phyloP scores from a whole-genome alignment of 2,888 invertebrate genomes.

The Nemapogon koenigi region DNA sequence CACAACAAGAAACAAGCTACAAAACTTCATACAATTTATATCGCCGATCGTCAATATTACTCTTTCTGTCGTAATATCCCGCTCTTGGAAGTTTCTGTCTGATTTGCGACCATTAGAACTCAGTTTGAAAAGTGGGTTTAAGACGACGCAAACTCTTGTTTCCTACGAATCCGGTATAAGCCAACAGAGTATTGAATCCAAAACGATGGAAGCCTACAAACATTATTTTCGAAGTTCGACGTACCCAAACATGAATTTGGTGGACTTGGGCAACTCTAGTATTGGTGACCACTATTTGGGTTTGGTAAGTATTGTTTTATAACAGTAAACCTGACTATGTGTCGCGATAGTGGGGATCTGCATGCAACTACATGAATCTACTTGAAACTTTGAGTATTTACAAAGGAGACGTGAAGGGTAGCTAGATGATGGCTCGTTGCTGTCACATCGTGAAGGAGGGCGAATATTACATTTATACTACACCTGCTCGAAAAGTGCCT shows the following conservation, averaged over 20 bases:
- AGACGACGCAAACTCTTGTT: slow-evolving; percentile 36
- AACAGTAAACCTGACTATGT: no score
- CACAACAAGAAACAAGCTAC: slow-evolving; percentile 42
- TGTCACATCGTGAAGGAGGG: no score
- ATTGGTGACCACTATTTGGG: slow-evolving; percentile 46
- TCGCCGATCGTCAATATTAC: slow-evolving; percentile 51
- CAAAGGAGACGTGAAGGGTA: no score
- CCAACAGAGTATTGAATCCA: slow-evolving; percentile 29
- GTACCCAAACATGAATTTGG: slow-evolving; percentile 32
- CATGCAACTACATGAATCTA: no score
- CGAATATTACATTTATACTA: no score
- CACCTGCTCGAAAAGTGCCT: no score
- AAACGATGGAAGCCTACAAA: slow-evolving; percentile 35
- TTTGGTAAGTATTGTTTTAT: slow-evolving; percentile 32
- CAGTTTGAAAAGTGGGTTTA: slow-evolving; percentile 49
- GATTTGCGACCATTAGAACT: slow-evolving; percentile 68
- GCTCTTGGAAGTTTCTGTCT: slow-evolving; percentile 51
- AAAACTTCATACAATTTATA: slow-evolving; percentile 45
- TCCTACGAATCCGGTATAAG: slow-evolving; percentile 29
- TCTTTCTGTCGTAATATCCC: slow-evolving; percentile 44
- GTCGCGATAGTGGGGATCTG: no score
- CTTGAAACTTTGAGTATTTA: no score
- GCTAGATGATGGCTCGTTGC: no score
- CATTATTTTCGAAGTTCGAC: slow-evolving; percentile 34
- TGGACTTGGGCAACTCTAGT: slow-evolving; percentile 36